Percentiles rank a stretch among this genome's conserved stretches.
phyloP scores from a whole-genome alignment of 1,140 invertebrate species.

The Tribolium madens region DNA sequence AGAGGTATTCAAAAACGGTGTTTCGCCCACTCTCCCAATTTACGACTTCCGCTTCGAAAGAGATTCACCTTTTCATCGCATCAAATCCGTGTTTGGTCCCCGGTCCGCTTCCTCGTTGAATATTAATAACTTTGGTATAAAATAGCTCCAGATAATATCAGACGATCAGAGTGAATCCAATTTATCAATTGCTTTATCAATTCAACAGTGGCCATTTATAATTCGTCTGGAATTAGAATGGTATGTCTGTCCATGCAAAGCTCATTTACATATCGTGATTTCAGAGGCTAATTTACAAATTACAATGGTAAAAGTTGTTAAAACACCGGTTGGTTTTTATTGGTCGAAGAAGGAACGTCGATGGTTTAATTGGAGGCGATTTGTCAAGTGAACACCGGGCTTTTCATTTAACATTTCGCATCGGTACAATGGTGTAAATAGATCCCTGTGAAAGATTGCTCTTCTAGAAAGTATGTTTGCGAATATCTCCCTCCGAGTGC shows the following conservation, averaged over 20 bases:
- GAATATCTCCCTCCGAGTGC: no score
- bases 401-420: no score
- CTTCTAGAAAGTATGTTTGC: neutral
- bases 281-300: constrained; percentile 50
- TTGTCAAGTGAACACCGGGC: constrained; percentile 1
- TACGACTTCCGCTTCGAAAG: no score
- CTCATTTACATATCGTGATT: constrained; percentile 52
- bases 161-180: constrained; percentile 50
- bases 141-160: constrained; percentile 41
- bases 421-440: no score
- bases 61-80: no score
- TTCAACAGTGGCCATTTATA: constrained; percentile 53
- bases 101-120: neutral
- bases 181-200: constrained; percentile 56
- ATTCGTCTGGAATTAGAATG: constrained; percentile 49
- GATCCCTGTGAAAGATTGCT: no score
- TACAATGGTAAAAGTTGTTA: constrained; percentile 39
- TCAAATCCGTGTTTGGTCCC: no score
- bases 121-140: constrained; percentile 15
- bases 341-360: neutral
- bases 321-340: constrained; percentile 25
- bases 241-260: constrained; percentile 24
- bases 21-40: no score
- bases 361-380: constrained; percentile 1
- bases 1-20: no score